phyloP scores from a whole-genome alignment of 2,888 invertebrate species.

The Cantharis lateralis region DNA sequence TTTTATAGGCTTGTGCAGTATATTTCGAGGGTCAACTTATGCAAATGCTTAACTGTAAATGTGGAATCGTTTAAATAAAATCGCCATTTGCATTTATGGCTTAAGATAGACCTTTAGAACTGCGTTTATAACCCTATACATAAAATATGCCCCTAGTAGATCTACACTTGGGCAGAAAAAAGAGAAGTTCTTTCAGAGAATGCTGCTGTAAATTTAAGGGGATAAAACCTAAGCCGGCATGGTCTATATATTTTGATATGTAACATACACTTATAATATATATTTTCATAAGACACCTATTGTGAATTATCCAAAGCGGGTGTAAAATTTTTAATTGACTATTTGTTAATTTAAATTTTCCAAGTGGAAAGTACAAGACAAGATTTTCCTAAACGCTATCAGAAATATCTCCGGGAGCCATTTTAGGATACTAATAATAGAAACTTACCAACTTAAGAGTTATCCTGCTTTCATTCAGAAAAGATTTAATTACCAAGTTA shows the following conservation, averaged over 20 bases:
- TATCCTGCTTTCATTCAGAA: background rate
- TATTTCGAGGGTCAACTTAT: conserved; percentile 23
- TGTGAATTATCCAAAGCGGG: conserved; percentile 8
- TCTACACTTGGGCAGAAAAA: conserved; percentile 22
- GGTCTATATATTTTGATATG: conserved; percentile 26
- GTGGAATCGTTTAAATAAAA: conserved; percentile 26
- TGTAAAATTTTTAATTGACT: background rate
- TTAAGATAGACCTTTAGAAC: conserved; percentile 19
- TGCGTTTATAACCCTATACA: conserved; percentile 25
- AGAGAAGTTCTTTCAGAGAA: conserved; percentile 23
- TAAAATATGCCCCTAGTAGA: conserved; percentile 25
- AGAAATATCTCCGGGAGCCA: background rate
- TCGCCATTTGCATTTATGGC: conserved; percentile 27
- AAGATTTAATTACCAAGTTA: background rate
- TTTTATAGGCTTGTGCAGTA: background rate
- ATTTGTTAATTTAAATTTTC: too few species aligned
- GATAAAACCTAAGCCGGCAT: conserved; percentile 27
- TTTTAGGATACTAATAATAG: background rate
- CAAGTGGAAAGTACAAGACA: background rate
- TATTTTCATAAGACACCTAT: conserved; percentile 14
- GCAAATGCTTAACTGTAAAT: conserved; percentile 21
- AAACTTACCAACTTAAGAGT: background rate
- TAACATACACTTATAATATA: conserved; percentile 12
- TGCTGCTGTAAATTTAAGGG: conserved; percentile 26
- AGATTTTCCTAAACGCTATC: background rate